A percentile compares a stretch with the other conserved stretches of the same genome.
Conservation (phyloP, 2,113 vertebrate species). For the Herpetotheres cachinnans region DNA sequence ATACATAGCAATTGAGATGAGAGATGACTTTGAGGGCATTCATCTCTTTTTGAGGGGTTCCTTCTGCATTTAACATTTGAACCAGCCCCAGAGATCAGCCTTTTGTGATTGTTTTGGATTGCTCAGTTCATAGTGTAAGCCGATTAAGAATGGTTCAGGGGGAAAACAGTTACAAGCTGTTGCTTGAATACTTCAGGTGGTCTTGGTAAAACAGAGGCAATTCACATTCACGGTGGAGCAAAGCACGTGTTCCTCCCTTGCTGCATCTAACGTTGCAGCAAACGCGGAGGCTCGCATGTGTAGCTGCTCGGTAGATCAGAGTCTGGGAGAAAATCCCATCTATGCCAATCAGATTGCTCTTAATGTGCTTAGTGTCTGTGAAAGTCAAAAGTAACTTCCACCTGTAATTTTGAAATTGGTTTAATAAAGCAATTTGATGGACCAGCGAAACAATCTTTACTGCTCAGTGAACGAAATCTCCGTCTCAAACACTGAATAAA, state of each 20-base stretch:
- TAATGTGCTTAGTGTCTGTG: background rate
- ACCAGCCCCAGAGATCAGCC: background rate
- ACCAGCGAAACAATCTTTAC: background rate
- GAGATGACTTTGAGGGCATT: background rate
- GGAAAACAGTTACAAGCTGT: background rate
- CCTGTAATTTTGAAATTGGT: background rate
- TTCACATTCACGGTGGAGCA: background rate
- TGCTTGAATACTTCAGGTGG: background rate
- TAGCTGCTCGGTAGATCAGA: background rate
- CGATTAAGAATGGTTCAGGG: background rate
- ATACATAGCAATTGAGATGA: background rate
- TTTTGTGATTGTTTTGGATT: background rate
- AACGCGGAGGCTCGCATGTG: accelerated
- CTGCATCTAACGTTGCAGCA: background rate
- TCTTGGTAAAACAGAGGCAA: background rate
- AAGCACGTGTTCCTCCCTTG: accelerated
- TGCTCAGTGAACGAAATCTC: background rate
- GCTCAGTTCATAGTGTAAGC: background rate
- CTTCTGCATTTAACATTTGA: background rate
- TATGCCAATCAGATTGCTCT: background rate
- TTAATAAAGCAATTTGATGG: background rate
- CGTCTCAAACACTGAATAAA: background rate
- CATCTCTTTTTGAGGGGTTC: background rate
- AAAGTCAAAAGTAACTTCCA: background rate
- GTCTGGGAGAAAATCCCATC: background rate